Conservation (phyloP, 2,888 invertebrate species). For the Heliconius erato region DNA sequence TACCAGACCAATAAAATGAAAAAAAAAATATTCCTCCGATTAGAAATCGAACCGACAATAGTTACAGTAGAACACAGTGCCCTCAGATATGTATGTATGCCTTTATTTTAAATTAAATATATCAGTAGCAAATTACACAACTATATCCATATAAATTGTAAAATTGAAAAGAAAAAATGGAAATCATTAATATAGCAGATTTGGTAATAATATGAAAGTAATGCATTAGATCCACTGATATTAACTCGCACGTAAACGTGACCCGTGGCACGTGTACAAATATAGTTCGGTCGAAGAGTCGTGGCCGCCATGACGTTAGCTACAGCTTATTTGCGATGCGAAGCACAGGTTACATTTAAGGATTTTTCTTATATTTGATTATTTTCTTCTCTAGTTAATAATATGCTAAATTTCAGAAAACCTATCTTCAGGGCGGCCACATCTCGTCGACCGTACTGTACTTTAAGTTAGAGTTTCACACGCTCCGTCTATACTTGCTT, state of each 20-base stretch:
- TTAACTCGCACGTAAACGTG: slow-evolving; percentile 25
- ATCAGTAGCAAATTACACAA: background rate
- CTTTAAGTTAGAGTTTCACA: slow-evolving; percentile 25
- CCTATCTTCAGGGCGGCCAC: background rate
- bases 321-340: too few relatives aligned
- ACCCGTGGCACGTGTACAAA: slow-evolving; percentile 31
- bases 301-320: background rate
- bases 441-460: background rate
- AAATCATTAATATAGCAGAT: background rate
- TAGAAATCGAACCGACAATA: background rate
- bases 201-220: slow-evolving; percentile 17
- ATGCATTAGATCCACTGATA: slow-evolving; percentile 28
- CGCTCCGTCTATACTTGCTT: slow-evolving; percentile 16
- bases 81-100: background rate
- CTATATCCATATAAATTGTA: background rate
- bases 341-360: too few relatives aligned
- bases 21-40: background rate
- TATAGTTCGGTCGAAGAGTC: slow-evolving; percentile 2
- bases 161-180: background rate
- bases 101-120: background rate
- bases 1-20: background rate
- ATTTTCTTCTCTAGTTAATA: too few relatives aligned
- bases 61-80: background rate
- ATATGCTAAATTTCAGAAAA: background rate
- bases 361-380: too few relatives aligned